Evolutionary conservation across 2,113 vertebrate species (phyloP).

Genomic region (Heterotilapia buettikoferi): DNA sequence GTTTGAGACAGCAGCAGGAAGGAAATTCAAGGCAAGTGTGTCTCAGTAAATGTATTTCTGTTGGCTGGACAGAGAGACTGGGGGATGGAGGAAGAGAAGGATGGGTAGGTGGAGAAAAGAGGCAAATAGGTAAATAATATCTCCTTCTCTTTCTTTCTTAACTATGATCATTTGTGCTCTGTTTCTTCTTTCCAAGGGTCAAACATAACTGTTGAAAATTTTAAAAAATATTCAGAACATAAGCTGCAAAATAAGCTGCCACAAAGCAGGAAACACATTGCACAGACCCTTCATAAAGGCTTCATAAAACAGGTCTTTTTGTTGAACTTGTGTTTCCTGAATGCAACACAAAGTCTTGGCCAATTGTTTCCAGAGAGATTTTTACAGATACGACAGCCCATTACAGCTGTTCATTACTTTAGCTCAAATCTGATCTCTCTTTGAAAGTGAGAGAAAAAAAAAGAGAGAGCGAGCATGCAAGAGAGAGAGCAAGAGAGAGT

Average conservation of each 20-base stretch:
- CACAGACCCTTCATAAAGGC: not conserved
- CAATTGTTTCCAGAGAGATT: conserved; percentile 36
- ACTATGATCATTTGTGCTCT: not conserved
- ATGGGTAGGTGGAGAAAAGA: conserved; percentile 18
- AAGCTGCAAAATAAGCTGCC: not conserved
- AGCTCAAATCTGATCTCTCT: conserved; percentile 39
- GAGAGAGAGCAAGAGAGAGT: not conserved
- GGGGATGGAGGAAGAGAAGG: conserved; percentile 24
- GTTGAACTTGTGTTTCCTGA: not conserved
- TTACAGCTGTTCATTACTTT: conserved; percentile 51
- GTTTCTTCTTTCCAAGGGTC: not conserved
- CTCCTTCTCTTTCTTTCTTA: not conserved
- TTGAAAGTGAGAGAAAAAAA: not conserved
- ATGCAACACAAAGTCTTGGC: not conserved
- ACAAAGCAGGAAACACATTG: not conserved
- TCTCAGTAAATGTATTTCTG: conserved; percentile 66
- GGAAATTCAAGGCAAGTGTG: conserved; percentile 56
- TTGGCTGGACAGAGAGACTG: conserved; percentile 43
- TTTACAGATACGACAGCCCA: conserved; percentile 38
- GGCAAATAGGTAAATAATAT: conserved; percentile 35
- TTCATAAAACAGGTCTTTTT: not conserved
- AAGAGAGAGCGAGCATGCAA: not conserved
- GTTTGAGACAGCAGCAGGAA: conserved; percentile 63
- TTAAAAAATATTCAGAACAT: not conserved
- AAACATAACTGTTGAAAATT: not conserved